phyloP scores from a whole-genome alignment of 2,888 invertebrate genomes.

The Lasioglossum leucozonium region DNA sequence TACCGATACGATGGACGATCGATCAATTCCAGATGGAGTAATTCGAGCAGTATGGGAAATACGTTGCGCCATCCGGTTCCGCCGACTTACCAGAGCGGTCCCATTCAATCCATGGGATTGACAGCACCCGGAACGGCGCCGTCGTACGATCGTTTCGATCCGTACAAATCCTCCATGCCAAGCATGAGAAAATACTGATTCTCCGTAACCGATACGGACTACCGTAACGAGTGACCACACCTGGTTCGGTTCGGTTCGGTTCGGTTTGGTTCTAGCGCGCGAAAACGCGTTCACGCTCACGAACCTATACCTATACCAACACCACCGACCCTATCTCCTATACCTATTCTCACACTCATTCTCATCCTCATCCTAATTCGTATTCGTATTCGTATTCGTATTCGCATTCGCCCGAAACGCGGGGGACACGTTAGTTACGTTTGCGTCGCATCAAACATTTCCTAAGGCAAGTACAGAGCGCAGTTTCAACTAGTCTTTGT shows the following conservation, averaged over 20 bases:
- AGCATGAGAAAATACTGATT: slow-evolving; percentile 82
- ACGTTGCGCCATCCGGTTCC: slow-evolving; percentile 82
- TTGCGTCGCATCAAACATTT: background rate
- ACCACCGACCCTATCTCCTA: background rate
- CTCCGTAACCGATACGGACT: slow-evolving; percentile 18
- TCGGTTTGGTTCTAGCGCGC: background rate
- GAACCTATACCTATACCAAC: background rate
- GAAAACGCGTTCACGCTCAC: background rate
- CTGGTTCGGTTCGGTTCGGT: background rate
- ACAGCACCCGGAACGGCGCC: slow-evolving; percentile 80
- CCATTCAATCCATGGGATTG: slow-evolving; percentile 81
- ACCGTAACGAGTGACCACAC: slow-evolving; percentile 23
- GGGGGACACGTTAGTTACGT: background rate
- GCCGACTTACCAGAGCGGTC: slow-evolving; percentile 82
- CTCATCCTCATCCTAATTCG: background rate
- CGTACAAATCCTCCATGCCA: slow-evolving; percentile 82
- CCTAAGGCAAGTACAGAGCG: background rate
- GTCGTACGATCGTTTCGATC: slow-evolving; percentile 82
- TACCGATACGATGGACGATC: background rate
- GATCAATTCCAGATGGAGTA: slow-evolving; percentile 78
- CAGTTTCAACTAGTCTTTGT: slow-evolving; percentile 5
- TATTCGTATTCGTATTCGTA: background rate
- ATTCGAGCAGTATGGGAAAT: slow-evolving; percentile 81
- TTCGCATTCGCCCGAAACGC: background rate
- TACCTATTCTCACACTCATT: background rate